A percentile compares a stretch with the other conserved stretches of the same genome.
Evolutionary conservation across 35 echinoderm and acorn worm species (phyloP).

Genomic region (Apostichopus japonicus): DNA sequence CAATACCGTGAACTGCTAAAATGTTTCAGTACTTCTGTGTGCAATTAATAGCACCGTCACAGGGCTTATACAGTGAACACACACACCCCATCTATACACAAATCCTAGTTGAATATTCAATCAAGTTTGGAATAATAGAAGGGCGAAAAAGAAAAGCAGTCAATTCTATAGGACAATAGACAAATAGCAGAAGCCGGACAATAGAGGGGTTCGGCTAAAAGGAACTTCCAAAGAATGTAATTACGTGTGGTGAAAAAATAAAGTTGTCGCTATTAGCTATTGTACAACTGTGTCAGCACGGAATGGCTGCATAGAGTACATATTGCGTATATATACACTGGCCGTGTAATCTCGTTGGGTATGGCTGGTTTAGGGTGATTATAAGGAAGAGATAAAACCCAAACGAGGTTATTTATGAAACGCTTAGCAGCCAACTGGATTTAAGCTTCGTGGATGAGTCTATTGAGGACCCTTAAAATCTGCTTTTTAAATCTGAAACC

Average conservation of each 20-base stretch:
- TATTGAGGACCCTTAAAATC: background rate
- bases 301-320: background rate
- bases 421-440: conserved; percentile 20
- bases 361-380: too few species aligned
- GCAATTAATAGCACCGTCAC: conserved; percentile 5
- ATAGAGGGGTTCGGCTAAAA: conserved; percentile 46
- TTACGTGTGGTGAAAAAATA: conserved; percentile 35
- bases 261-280: conserved; percentile 7
- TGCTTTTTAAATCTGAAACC: background rate
- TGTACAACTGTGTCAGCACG: conserved; percentile 23
- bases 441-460: background rate
- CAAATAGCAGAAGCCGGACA: conserved; percentile 47
- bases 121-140: conserved; percentile 42
- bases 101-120: conserved; percentile 50
- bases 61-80: conserved; percentile 27
- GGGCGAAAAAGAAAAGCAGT: conserved; percentile 40
- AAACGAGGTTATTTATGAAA: conserved; percentile 40
- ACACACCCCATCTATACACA: conserved; percentile 29
- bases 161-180: conserved; percentile 41
- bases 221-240: conserved; percentile 54
- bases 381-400: background rate
- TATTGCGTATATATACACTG: background rate
- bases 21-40: background rate
- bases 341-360: conserved; percentile 2
- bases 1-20: background rate